Percentiles rank a stretch among this genome's conserved stretches.
These are phyloP conservation scores for Caenorhabditis japonica DNA, from an alignment of 2,888 invertebrate genomes.

Conservation along the genomic window DNA sequence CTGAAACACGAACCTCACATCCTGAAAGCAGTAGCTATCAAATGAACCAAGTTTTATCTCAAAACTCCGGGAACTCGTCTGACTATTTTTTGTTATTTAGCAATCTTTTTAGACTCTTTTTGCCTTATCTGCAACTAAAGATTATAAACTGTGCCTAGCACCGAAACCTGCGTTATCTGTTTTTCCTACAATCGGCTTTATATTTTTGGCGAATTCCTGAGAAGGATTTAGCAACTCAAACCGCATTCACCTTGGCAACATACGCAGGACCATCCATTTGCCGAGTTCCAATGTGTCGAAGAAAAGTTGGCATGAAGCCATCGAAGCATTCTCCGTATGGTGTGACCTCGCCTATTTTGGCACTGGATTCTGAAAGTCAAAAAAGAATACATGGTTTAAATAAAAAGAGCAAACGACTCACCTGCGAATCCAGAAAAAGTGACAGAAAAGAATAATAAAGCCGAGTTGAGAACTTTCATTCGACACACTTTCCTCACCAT, in stretches of 20 bases:
- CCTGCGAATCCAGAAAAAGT: constrained; percentile 6
- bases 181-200: no score
- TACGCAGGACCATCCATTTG: constrained; percentile 46
- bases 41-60: no score
- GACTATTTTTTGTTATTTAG: no score
- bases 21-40: no score
- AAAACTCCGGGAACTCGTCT: no score
- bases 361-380: constrained; percentile 15
- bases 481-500: constrained; percentile 37
- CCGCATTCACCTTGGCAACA: constrained; percentile 48
- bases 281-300: constrained; percentile 37
- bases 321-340: constrained; percentile 55
- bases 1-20: no score
- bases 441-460: constrained; percentile 15
- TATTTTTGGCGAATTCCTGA: no score
- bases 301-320: constrained; percentile 38
- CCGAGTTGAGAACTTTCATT: constrained; percentile 17
- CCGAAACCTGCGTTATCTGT: no score
- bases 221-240: no score
- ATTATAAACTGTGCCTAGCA: no score
- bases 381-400: not conserved
- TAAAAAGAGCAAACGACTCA: constrained; percentile 4
- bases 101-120: no score
- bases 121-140: no score
- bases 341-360: constrained; percentile 22